Conservation (phyloP, 2,888 invertebrate genomes). For the Habrosyne pyritoides region DNA sequence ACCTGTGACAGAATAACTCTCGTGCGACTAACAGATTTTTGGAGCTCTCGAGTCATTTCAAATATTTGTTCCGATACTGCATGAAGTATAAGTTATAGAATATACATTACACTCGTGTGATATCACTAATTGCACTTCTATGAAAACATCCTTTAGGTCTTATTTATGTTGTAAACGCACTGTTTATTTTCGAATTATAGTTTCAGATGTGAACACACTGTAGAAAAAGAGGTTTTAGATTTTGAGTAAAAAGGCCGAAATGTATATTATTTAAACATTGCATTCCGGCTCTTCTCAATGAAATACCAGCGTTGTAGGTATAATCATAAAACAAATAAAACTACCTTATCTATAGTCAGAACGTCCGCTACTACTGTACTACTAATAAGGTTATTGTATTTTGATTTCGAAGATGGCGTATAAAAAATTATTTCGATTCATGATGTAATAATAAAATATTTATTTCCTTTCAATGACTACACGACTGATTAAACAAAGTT, state of each 20-base stretch:
- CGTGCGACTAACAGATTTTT: not conserved
- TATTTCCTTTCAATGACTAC: no score
- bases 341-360: not conserved
- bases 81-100: not conserved
- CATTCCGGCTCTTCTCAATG: not conserved
- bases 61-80: not conserved
- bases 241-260: not conserved
- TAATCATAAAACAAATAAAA: not conserved
- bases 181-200: not conserved
- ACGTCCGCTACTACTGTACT: no score
- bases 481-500: no score
- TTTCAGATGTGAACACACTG: not conserved
- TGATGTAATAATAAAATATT: no score
- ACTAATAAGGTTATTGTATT: not conserved
- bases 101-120: not conserved
- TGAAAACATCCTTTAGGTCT: not conserved
- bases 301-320: not conserved
- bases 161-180: not conserved
- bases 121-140: not conserved
- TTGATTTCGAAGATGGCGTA: no score
- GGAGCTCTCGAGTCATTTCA: not conserved
- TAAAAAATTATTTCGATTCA: no score
- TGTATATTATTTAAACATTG: not conserved
- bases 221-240: not conserved
- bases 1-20: not conserved